Base-by-base conservation (phyloP, 2,797 vertebrate genomes). In the Corythornis leucogaster region DNA sequence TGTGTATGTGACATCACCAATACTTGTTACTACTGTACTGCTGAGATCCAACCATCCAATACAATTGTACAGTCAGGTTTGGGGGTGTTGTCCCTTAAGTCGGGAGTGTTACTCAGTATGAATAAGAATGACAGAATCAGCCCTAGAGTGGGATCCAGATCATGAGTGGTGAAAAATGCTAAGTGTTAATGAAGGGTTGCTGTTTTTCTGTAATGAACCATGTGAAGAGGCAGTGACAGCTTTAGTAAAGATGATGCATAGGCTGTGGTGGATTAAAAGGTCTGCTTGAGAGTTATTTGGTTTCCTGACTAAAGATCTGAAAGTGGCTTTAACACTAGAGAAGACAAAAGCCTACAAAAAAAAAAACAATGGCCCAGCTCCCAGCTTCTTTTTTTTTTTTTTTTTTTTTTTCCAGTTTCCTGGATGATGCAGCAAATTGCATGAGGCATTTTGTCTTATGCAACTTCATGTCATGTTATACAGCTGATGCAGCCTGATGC, bases 381-480 rank as follows among this genome's bases (percentile, higher is more conserved):
- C 8, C n/a, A n/a, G 33, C 33, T 33, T 33, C 33, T 33, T 50
- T 48, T 48, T 17, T 64, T 35, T 30, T 58, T 46, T 18, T 46
- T 4, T 58, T 46, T 18, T 46, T 4, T 19, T 59, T 89, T 89
- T 83, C n/a, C 9, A 18, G 33, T 81, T 94, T 92, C 67, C 73
- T 91, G 75, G 31, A 86, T 89, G 69, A 89, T 76, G 42, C 38
- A 80, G 75, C 21, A 74, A n/a, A 70, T 57, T 88, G 38, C 75
- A 87, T 70, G 66, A 94, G 53, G 19, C 30, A 67, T 50, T 70
- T 79, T 94, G 55, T 73, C 66, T 97, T 88, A 90, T 14, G 66
- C 61, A 95, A 91, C 55, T 86, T 76, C 50, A 77, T 74, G 89
- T 87, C 81, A 92, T 53, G 26, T 81, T 88, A 67, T 59, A 55